Evolutionary conservation across 1,140 invertebrate genomes (phyloP).

Genomic region (Tribolium castaneum): DNA sequence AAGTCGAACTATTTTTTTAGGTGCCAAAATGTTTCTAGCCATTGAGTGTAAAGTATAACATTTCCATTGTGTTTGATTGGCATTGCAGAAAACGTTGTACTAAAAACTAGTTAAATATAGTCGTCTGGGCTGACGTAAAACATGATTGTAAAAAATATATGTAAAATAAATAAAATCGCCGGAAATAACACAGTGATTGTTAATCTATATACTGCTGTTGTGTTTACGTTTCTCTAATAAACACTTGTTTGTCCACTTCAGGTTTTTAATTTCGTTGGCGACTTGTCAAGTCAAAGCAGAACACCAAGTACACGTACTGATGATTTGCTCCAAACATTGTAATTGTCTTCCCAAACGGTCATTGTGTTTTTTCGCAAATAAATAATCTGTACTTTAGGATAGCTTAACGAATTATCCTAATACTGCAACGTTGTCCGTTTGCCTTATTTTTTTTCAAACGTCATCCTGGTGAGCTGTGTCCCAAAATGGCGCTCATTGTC

Average conservation of each 20-base stretch:
- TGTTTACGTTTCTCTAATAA: not conserved
- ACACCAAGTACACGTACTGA: constrained; percentile 45
- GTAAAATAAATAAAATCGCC: constrained; percentile 53
- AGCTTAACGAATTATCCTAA: constrained; percentile 54
- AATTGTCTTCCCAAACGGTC: constrained; percentile 53
- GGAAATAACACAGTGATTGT: constrained; percentile 51
- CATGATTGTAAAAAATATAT: constrained; percentile 55
- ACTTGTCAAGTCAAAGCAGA: constrained; percentile 34
- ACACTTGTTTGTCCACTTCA: not conserved
- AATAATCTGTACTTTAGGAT: constrained; percentile 52
- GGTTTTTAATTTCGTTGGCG: not conserved
- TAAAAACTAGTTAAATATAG: constrained; percentile 52
- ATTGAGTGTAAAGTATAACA: constrained; percentile 46
- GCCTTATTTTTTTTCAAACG: constrained; percentile 41
- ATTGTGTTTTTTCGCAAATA: constrained; percentile 52
- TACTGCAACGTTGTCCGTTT: constrained; percentile 56
- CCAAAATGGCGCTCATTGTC: not conserved
- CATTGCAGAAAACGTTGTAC: constrained; percentile 54
- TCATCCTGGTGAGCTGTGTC: constrained; percentile 24
- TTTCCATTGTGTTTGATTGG: constrained; percentile 49
- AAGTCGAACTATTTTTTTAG: constrained; percentile 24
- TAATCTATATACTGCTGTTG: not conserved
- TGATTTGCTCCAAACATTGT: constrained; percentile 20
- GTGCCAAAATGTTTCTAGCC: constrained; percentile 38
- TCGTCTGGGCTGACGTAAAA: constrained; percentile 52